Evolutionary conservation across 2,888 invertebrate genomes (phyloP).

Genomic region (Pediacus dermestoides): DNA sequence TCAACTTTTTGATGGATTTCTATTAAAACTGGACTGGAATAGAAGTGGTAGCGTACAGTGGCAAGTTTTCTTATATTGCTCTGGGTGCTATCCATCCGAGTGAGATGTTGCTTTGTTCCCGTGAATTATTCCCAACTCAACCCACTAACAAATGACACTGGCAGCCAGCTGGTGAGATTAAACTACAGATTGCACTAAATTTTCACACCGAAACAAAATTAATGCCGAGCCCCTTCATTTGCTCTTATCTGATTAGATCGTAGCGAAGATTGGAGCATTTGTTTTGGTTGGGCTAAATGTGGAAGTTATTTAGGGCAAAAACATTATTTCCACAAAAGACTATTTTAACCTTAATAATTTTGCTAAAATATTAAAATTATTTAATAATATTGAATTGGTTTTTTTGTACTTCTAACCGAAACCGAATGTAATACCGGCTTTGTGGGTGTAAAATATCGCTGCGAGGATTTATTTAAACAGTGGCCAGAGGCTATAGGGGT

Average conservation of each 20-base stretch:
- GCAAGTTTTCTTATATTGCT: too few relatives aligned
- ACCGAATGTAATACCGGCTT: too few relatives aligned
- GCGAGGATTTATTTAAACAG: constrained; percentile 15
- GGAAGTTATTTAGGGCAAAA: constrained; percentile 24
- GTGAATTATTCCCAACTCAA: constrained; percentile 27
- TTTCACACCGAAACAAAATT: constrained; percentile 18
- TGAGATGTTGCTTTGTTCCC: too few relatives aligned
- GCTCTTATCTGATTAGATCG: constrained; percentile 19
- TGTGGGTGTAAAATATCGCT: constrained; percentile 14
- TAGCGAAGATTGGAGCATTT: constrained; percentile 11
- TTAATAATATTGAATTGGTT: too few relatives aligned
- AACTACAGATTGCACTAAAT: constrained; percentile 30
- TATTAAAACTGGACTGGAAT: constrained; percentile 31
- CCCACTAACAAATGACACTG: constrained; percentile 32
- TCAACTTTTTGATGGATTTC: constrained; percentile 32
- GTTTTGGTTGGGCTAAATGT: constrained; percentile 11
- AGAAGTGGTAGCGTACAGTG: too few relatives aligned
- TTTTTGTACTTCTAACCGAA: too few relatives aligned
- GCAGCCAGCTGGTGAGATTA: constrained; percentile 34
- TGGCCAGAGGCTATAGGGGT: constrained; percentile 9
- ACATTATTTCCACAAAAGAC: too few relatives aligned
- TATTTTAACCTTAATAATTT: too few relatives aligned
- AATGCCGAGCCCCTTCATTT: constrained; percentile 13
- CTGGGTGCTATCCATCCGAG: too few relatives aligned
- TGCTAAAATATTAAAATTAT: too few relatives aligned